Conservation (phyloP, 2,113 vertebrate species). For the Stigmatopora nigra region DNA sequence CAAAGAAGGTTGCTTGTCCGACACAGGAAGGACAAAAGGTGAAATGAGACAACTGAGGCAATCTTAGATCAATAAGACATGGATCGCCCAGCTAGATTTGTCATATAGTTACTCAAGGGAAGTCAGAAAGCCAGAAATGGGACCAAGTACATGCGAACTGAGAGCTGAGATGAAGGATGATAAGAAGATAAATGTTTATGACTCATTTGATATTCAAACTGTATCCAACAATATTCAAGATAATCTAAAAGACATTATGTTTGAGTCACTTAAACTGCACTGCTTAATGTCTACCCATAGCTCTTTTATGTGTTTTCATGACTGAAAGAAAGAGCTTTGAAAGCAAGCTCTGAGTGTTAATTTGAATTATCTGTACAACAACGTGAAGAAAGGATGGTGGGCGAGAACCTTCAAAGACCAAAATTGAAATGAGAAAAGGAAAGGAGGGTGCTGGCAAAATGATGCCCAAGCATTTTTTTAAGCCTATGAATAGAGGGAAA, state of each 20-base stretch:
- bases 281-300: not conserved
- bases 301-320: not conserved
- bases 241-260: not conserved
- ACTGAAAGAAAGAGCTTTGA: slow-evolving; percentile 24
- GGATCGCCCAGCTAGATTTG: slow-evolving; percentile 91
- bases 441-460: slow-evolving; percentile 35
- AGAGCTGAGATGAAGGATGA: slow-evolving; percentile 58
- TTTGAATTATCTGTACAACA: slow-evolving; percentile 7
- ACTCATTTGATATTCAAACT: not conserved
- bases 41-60: slow-evolving; percentile 94
- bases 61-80: slow-evolving; percentile 95
- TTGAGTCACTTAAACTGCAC: not conserved
- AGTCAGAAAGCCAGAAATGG: slow-evolving; percentile 78
- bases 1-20: slow-evolving; percentile 89
- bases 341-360: slow-evolving; percentile 11
- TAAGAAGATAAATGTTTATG: not conserved
- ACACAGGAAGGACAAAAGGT: slow-evolving; percentile 89
- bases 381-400: slow-evolving; percentile 13
- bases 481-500: slow-evolving; percentile 40
- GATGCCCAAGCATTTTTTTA: slow-evolving; percentile 42
- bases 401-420: slow-evolving; percentile 21
- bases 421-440: slow-evolving; percentile 43
- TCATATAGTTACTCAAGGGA: slow-evolving; percentile 96
- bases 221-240: not conserved
- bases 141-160: slow-evolving; percentile 84